Conservation (phyloP, 2,113 vertebrate genomes). For the Tyrannus savana region DNA sequence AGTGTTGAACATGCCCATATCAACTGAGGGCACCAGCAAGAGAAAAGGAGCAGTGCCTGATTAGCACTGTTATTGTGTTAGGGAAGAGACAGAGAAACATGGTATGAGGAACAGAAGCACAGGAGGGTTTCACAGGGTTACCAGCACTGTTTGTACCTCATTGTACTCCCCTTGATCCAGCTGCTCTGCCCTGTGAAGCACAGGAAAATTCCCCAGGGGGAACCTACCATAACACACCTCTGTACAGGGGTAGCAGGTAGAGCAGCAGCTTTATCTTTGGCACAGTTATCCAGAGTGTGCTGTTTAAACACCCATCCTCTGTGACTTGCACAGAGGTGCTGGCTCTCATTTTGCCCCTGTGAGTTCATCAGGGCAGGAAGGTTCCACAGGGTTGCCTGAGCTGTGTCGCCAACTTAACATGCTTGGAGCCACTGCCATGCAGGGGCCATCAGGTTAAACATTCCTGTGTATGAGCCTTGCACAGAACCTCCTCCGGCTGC, state of each 20-base stretch:
- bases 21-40: neutral
- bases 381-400: accelerated
- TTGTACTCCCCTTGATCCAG: neutral
- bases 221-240: accelerated
- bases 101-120: neutral
- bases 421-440: neutral
- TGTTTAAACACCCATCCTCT: neutral
- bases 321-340: neutral
- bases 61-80: neutral
- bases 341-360: neutral
- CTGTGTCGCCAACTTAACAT: neutral
- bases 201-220: neutral
- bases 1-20: neutral
- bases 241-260: neutral
- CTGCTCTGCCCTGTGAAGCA: neutral
- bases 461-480: neutral
- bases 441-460: neutral
- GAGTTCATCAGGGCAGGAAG: neutral
- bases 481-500: neutral
- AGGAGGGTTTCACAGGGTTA: neutral
- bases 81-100: neutral
- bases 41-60: neutral
- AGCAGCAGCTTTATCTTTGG: neutral
- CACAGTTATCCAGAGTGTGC: accelerated
- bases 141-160: neutral